Percentiles rank a stretch among this genome's conserved stretches.
Conservation (phyloP, 2,113 vertebrate genomes). For the Crotalus viridis region DNA sequence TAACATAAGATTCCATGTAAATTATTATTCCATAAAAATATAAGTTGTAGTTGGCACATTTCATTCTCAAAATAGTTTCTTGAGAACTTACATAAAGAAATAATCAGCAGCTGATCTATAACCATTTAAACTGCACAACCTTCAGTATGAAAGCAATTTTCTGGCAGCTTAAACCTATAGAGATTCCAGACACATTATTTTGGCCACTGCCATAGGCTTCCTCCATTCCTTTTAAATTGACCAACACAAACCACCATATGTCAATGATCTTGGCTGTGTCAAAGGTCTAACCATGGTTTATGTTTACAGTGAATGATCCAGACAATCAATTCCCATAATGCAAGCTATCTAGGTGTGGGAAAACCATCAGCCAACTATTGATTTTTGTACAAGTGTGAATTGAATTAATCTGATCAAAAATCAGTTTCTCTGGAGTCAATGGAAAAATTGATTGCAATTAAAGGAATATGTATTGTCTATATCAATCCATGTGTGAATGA, state of each 20-base stretch:
- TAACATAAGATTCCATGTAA: conserved; percentile 34
- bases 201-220: neutral
- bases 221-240: neutral
- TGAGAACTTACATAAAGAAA: conserved; percentile 29
- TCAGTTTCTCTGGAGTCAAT: neutral
- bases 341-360: too few relatives aligned
- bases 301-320: neutral
- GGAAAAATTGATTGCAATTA: neutral
- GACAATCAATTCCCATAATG: neutral
- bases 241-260: neutral
- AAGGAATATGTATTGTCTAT: neutral
- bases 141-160: neutral
- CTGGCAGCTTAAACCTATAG: neutral
- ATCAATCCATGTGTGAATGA: neutral
- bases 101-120: conserved; percentile 18
- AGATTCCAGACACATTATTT: neutral
- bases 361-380: neutral
- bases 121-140: conserved; percentile 37
- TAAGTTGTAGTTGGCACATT: conserved; percentile 33
- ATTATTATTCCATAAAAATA: neutral
- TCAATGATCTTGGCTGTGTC: neutral
- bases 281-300: neutral
- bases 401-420: neutral
- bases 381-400: neutral
- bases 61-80: conserved; percentile 26